Percentiles rank a stretch among this genome's conserved stretches.
These are phyloP conservation scores for Hormaphis cornu DNA, from an alignment of 1,140 invertebrate genomes.

Conservation along the genomic window DNA sequence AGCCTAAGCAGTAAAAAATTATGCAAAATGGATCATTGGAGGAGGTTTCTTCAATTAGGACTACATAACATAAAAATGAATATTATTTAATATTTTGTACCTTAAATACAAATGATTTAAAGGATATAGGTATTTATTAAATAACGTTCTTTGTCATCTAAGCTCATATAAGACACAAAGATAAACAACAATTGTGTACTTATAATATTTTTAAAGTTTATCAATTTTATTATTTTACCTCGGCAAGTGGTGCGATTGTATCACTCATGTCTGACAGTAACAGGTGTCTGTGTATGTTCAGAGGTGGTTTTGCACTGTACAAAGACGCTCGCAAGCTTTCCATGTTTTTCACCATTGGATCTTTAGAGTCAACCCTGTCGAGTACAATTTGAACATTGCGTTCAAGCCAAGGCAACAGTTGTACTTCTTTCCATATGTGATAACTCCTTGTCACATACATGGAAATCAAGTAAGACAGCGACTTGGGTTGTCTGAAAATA, in stretches of 20 bases:
- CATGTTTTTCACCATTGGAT: conserved; percentile 53
- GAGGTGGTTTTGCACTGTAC: conserved; percentile 57
- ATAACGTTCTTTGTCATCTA: too few species aligned
- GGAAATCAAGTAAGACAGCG: conserved; percentile 58
- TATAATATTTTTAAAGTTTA: too few species aligned
- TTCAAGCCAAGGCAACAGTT: conserved; percentile 69
- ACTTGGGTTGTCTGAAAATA: conserved; percentile 51
- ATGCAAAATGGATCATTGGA: too few species aligned
- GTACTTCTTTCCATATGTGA: conserved; percentile 68
- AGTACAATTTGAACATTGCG: conserved; percentile 57
- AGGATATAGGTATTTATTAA: too few species aligned
- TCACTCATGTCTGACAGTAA: conserved; percentile 71
- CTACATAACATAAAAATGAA: too few species aligned
- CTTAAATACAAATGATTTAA: too few species aligned
- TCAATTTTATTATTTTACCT: conserved; percentile 34
- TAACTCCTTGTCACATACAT: conserved; percentile 65
- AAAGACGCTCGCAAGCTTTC: conserved; percentile 51
- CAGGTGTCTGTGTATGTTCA: conserved; percentile 68
- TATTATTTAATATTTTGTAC: too few species aligned
- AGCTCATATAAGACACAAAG: too few species aligned
- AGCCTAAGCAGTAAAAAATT: too few species aligned
- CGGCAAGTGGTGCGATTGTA: conserved; percentile 45
- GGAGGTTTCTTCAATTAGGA: too few species aligned
- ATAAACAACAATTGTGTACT: too few species aligned
- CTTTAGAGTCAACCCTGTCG: conserved; percentile 52